These are phyloP conservation scores for Lamellibrachia columna DNA, from an alignment of 2,888 invertebrate species.

Conservation along the genomic window DNA sequence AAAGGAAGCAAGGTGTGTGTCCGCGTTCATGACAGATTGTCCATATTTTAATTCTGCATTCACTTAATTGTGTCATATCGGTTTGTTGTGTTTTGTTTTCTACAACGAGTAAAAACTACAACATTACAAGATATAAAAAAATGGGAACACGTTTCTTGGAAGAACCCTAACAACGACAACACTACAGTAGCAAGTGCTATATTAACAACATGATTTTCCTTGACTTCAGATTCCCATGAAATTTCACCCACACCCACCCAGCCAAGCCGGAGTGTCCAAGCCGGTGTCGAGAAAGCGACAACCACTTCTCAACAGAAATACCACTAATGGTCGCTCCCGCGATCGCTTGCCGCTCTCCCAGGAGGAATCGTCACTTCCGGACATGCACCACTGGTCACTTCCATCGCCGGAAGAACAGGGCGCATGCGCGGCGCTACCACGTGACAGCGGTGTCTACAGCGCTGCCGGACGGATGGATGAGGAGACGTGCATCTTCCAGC, in stretches of 20 bases:
- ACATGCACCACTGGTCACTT: constrained; percentile 7
- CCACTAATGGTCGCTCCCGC: not conserved
- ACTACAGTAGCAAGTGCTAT: not conserved
- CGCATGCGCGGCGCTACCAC: constrained; percentile 6
- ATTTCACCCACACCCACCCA: constrained; percentile 28
- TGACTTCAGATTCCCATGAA: constrained; percentile 25
- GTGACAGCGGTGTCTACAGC: constrained; percentile 21
- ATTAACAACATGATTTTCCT: not conserved
- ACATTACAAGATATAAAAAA: too few species aligned
- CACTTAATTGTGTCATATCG: too few species aligned
- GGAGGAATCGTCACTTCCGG: constrained; percentile 24
- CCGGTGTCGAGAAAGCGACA: not conserved
- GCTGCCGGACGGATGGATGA: not conserved
- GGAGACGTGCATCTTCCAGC: not conserved
- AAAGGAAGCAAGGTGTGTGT: not conserved
- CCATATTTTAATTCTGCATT: too few species aligned
- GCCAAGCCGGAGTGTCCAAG: not conserved
- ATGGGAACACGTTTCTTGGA: not conserved
- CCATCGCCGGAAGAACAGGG: constrained; percentile 13
- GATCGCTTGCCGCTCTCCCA: not conserved
- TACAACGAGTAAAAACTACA: too few species aligned
- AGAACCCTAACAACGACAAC: not conserved
- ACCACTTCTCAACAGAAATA: not conserved
- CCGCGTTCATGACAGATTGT: not conserved
- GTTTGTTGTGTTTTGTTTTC: too few species aligned